These are phyloP conservation scores for Dryomyza anilis DNA, from an alignment of 2,888 invertebrate species.

Conservation along the genomic window DNA sequence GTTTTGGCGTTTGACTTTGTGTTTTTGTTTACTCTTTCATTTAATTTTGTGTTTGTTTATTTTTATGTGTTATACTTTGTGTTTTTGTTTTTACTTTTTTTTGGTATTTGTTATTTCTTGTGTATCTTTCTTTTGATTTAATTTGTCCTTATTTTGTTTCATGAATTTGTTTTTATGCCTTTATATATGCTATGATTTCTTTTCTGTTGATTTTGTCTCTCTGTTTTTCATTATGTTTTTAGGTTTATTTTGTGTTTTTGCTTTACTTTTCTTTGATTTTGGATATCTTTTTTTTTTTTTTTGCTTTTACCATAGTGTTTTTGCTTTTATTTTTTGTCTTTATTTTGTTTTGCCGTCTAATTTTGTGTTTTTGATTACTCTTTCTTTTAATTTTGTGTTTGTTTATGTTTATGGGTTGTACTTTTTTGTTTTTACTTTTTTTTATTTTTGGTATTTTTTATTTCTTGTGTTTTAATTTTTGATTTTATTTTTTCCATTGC, in stretches of 20 bases:
- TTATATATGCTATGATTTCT: neutral
- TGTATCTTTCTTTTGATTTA: neutral
- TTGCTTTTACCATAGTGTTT: neutral
- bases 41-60: neutral
- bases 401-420: neutral
- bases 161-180: neutral
- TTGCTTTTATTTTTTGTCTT: neutral
- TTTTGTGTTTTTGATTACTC: neutral
- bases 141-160: neutral
- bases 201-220: neutral
- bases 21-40: neutral
- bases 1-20: neutral
- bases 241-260: neutral
- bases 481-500: constrained; percentile 6
- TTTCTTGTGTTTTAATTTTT: neutral
- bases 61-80: neutral
- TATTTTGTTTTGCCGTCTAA: neutral
- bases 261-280: neutral
- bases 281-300: too few species aligned
- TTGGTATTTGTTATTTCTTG: neutral
- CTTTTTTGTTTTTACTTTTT: neutral
- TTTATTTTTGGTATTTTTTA: neutral
- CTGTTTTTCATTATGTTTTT: neutral
- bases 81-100: neutral
- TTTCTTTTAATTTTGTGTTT: neutral